Conservation (phyloP, 2,113 vertebrate genomes). For the Delphinus delphis region DNA sequence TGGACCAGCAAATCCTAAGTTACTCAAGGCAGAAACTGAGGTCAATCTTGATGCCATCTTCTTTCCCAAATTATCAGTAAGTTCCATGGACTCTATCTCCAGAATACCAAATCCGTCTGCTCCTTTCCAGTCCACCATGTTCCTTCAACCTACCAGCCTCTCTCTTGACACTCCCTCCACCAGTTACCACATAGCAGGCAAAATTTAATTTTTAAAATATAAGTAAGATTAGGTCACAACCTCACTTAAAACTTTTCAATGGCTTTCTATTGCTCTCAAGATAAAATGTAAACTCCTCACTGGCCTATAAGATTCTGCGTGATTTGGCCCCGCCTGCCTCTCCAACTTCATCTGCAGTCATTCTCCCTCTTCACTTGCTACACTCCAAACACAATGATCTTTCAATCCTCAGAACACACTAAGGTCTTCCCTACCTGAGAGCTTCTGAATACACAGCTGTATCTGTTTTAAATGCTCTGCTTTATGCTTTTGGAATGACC, state of each 20-base stretch:
- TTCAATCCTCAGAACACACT: not conserved
- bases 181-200: not conserved
- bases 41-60: not conserved
- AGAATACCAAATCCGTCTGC: not conserved
- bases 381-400: not conserved
- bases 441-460: not conserved
- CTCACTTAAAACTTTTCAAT: slow-evolving; percentile 26
- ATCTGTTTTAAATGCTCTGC: not conserved
- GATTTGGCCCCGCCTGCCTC: not conserved
- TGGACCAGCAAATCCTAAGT: not conserved
- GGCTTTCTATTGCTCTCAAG: not conserved
- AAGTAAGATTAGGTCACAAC: not conserved
- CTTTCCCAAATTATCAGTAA: not conserved
- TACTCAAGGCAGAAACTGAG: not conserved
- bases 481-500: not conserved
- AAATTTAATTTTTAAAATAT: not conserved
- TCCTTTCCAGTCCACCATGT: not conserved
- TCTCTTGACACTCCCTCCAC: not conserved
- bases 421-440: not conserved
- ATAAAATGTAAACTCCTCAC: slow-evolving; percentile 5
- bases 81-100: not conserved
- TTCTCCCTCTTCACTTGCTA: not conserved
- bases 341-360: not conserved
- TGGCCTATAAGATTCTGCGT: not conserved
- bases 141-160: not conserved